Percentiles rank a stretch among this genome's conserved stretches.
Evolutionary conservation across 2,797 vertebrate species (phyloP).

Genomic region (Sebastes itinus): DNA sequence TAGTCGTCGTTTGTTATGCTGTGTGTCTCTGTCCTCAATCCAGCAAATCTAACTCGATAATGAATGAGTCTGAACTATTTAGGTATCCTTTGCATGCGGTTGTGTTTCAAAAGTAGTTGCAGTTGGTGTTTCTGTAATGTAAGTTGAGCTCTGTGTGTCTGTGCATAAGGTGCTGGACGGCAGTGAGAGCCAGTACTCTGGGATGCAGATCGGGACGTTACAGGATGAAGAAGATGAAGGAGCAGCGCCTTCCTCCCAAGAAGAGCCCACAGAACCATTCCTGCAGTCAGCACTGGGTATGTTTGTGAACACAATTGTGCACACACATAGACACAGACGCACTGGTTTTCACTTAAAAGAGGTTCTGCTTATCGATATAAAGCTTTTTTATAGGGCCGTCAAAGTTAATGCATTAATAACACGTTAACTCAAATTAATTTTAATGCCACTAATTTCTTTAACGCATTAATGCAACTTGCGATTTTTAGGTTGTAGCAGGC

Average conservation of each 20-base stretch:
- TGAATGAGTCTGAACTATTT: not conserved
- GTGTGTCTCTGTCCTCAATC: conserved; percentile 26
- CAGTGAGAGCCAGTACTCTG: conserved; percentile 91
- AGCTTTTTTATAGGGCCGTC: no score
- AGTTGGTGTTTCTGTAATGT: not conserved
- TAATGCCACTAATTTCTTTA: no score
- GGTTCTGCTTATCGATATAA: no score
- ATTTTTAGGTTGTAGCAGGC: no score
- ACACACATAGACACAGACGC: not conserved
- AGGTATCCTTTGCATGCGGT: conserved; percentile 39
- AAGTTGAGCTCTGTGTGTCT: conserved; percentile 27
- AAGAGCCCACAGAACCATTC: conserved; percentile 83
- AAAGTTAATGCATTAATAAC: no score
- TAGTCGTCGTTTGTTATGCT: conserved; percentile 14
- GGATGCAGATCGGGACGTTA: conserved; percentile 90
- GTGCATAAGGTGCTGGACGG: conserved; percentile 90
- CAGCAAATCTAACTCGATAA: conserved; percentile 28
- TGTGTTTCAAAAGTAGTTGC: conserved; percentile 1
- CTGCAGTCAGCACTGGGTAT: conserved; percentile 87
- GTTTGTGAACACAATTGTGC: conserved; percentile 15
- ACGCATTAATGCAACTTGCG: no score
- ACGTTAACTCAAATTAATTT: no score
- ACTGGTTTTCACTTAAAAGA: not conserved
- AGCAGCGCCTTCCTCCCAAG: conserved; percentile 73
- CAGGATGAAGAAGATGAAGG: conserved; percentile 93